These are phyloP conservation scores for Drosophila mauritiana DNA, from an alignment of 1,140 invertebrate species.

Conservation along the genomic window DNA sequence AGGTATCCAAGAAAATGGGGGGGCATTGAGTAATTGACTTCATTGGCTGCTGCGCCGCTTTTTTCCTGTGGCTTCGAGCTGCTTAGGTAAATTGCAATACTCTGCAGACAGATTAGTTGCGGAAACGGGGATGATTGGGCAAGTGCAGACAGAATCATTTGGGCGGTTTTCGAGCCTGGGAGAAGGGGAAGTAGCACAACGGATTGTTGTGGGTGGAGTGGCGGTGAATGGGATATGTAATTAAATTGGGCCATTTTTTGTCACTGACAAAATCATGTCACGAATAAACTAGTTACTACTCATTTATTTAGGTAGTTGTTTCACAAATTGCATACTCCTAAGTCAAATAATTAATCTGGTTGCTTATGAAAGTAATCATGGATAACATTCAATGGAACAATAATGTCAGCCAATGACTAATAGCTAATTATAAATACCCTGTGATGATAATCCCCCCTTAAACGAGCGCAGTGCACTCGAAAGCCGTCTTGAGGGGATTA, in stretches of 20 bases:
- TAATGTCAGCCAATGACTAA: too few relatives aligned
- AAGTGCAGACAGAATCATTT: conserved; percentile 49
- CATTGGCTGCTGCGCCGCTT: conserved; percentile 18
- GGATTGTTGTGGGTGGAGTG: conserved; percentile 38
- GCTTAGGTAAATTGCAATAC: conserved; percentile 41
- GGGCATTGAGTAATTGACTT: conserved; percentile 71
- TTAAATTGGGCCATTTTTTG: conserved; percentile 10
- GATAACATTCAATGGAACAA: too few relatives aligned
- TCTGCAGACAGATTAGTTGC: conserved; percentile 41
- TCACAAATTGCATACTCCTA: neutral
- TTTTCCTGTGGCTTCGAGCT: conserved; percentile 15
- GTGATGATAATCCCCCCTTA: conserved; percentile 4
- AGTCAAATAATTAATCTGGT: neutral
- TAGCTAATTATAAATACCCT: conserved; percentile 1
- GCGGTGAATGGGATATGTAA: conserved; percentile 10
- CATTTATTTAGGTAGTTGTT: neutral
- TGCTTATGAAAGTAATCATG: too few relatives aligned
- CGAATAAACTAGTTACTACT: neutral
- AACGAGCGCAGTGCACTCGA: conserved; percentile 35
- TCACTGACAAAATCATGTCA: neutral
- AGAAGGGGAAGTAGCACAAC: conserved; percentile 23
- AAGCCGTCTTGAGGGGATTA: conserved; percentile 15
- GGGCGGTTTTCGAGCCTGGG: conserved; percentile 1
- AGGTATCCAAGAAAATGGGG: conserved; percentile 29
- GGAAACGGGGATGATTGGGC: conserved; percentile 45